A percentile compares a stretch with the other conserved stretches of the same genome.
These are phyloP conservation scores for Elmis aenea DNA, from an alignment of 2,888 invertebrate genomes.

Conservation along the genomic window DNA sequence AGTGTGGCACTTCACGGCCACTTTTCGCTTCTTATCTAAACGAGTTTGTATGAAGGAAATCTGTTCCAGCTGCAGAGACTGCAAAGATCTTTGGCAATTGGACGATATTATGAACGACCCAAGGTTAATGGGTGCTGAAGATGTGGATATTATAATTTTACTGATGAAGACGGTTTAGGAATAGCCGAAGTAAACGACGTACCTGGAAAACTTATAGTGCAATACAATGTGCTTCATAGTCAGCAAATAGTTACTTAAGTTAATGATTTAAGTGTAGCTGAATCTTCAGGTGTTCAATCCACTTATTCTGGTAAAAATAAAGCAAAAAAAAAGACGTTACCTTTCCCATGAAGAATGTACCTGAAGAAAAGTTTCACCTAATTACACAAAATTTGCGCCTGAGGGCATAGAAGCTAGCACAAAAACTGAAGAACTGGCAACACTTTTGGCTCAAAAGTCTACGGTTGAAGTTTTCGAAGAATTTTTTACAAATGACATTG, in stretches of 20 bases:
- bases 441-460: background rate
- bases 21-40: too few relatives aligned
- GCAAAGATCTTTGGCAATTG: background rate
- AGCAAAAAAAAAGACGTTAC: too few relatives aligned
- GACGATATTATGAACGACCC: conserved; percentile 1
- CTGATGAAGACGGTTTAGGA: conserved; percentile 2
- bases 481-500: background rate
- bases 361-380: too few relatives aligned
- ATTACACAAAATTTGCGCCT: conserved; percentile 1
- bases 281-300: too few relatives aligned
- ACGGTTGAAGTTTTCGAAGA: conserved; percentile 3
- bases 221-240: too few relatives aligned
- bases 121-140: background rate
- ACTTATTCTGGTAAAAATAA: too few relatives aligned
- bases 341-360: too few relatives aligned
- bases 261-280: too few relatives aligned
- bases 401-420: background rate
- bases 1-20: too few relatives aligned
- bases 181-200: conserved; percentile 3
- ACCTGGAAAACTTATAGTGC: conserved; percentile 1
- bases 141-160: background rate
- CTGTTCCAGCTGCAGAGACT: too few relatives aligned
- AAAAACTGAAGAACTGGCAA: background rate
- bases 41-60: too few relatives aligned
- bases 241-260: too few relatives aligned